phyloP scores from a whole-genome alignment of 2,888 invertebrate genomes.

The Lumbricus terrestris region DNA sequence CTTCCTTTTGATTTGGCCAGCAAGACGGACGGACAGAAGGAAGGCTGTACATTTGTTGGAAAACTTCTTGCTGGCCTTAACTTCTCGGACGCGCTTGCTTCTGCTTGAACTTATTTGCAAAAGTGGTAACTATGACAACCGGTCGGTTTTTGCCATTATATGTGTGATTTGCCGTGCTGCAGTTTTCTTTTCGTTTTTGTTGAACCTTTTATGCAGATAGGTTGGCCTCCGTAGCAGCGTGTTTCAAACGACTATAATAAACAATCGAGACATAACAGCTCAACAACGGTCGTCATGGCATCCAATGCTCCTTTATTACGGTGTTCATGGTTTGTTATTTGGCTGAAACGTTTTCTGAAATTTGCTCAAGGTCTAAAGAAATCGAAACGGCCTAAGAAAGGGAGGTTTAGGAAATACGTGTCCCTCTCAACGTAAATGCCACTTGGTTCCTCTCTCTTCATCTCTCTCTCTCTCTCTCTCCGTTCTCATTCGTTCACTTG shows the following conservation, averaged over 20 bases:
- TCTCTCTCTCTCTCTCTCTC: neutral
- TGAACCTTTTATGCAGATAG: neutral
- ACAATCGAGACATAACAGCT: neutral
- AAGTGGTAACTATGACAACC: neutral
- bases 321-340: neutral
- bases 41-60: neutral
- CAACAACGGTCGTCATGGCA: neutral
- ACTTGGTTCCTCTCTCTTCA: neutral
- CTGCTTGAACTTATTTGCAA: slow-evolving; percentile 3
- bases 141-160: slow-evolving; percentile 3
- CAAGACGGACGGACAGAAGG: neutral
- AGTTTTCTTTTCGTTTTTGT: neutral
- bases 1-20: neutral
- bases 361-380: neutral
- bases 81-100: neutral
- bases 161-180: neutral
- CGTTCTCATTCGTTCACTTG: neutral
- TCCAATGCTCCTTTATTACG: neutral
- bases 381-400: neutral
- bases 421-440: neutral
- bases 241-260: neutral
- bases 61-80: neutral
- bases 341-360: neutral
- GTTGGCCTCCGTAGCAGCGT: neutral
- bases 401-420: neutral